phyloP scores from a whole-genome alignment of 2,888 invertebrate genomes.

The Trimorus sp. region DNA sequence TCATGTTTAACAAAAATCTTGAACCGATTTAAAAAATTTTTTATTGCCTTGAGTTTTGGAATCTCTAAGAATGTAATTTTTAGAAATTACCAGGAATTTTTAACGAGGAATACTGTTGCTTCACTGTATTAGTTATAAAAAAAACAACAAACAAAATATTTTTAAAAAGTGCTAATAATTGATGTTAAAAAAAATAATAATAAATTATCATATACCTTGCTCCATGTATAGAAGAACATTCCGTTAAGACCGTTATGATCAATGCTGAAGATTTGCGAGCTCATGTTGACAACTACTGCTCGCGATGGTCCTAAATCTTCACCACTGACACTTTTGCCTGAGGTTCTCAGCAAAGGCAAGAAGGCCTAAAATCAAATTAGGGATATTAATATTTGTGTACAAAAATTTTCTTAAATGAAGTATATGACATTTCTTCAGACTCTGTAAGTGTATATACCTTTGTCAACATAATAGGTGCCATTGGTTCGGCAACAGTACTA shows the following conservation, averaged over 20 bases:
- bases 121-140: too few relatives aligned
- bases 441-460: conserved; percentile 84
- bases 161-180: not conserved
- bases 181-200: not conserved
- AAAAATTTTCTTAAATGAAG: too few relatives aligned
- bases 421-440: too few relatives aligned
- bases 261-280: conserved; percentile 91
- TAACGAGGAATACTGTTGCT: too few relatives aligned
- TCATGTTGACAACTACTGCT: conserved; percentile 92
- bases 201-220: conserved; percentile 86
- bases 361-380: conserved; percentile 83
- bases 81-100: too few relatives aligned
- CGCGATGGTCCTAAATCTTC: conserved; percentile 84
- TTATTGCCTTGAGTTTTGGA: not conserved
- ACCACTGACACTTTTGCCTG: conserved; percentile 83
- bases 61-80: too few relatives aligned
- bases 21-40: too few relatives aligned
- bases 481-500: conserved; percentile 91
- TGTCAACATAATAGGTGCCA: conserved; percentile 91
- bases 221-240: conserved; percentile 92
- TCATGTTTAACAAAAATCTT: too few relatives aligned
- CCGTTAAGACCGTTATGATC: conserved; percentile 89
- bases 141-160: too few relatives aligned
- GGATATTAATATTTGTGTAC: too few relatives aligned
- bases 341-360: conserved; percentile 87